Evolutionary conservation across 2,888 invertebrate genomes (phyloP).

Genomic region (Apodemia duryi): DNA sequence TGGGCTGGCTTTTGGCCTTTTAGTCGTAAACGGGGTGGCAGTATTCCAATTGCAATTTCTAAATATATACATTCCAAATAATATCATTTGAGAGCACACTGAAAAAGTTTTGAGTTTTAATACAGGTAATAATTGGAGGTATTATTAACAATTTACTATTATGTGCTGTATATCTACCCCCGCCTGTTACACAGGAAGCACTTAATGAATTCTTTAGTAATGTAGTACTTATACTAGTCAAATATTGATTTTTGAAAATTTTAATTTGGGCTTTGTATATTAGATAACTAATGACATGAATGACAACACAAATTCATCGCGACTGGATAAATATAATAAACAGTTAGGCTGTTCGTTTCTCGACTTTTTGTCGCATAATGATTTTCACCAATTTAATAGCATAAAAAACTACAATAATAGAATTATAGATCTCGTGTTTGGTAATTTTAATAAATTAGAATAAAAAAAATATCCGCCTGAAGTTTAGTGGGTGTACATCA

Average conservation of each 20-base stretch:
- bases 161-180: constrained; percentile 16
- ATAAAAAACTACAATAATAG: constrained; percentile 15
- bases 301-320: not conserved
- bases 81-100: constrained; percentile 15
- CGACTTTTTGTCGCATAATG: constrained; percentile 13
- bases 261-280: constrained; percentile 18
- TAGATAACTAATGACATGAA: not conserved
- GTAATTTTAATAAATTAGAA: not conserved
- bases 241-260: constrained; percentile 17
- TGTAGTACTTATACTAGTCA: constrained; percentile 15
- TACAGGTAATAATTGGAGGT: constrained; percentile 2
- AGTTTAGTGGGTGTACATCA: constrained; percentile 12
- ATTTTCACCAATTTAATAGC: constrained; percentile 11
- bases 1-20: not conserved
- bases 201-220: constrained; percentile 13
- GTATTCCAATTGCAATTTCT: constrained; percentile 8
- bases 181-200: constrained; percentile 6
- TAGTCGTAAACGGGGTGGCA: not conserved
- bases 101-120: constrained; percentile 16
- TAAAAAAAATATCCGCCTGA: not conserved
- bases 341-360: not conserved
- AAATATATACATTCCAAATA: constrained; percentile 5
- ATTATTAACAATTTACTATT: constrained; percentile 2
- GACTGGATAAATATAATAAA: not conserved
- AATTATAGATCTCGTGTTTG: constrained; percentile 5